Percentiles rank a stretch among this genome's conserved stretches.
Conservation (phyloP, 2,888 invertebrate species). For the Craniophora ligustri region DNA sequence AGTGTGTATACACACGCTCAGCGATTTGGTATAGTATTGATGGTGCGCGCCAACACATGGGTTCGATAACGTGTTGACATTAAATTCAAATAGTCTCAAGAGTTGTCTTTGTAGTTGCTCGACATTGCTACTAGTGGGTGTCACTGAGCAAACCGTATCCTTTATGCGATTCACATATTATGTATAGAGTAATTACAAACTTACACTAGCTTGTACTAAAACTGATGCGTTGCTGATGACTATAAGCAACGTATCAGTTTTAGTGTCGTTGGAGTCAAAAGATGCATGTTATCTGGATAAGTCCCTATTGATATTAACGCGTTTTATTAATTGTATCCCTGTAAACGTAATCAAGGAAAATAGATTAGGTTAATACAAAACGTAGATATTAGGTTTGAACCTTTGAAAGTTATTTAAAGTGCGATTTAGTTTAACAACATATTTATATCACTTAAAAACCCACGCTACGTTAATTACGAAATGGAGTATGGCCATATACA, state of each 20-base stretch:
- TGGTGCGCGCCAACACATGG: constrained; percentile 10
- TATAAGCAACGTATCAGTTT: background rate
- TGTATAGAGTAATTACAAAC: background rate
- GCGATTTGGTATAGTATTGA: constrained; percentile 29
- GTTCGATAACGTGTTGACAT: constrained; percentile 28
- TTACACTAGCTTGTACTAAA: too few relatives aligned
- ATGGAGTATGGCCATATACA: constrained; percentile 10
- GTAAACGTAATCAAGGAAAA: background rate
- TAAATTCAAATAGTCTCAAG: constrained; percentile 25
- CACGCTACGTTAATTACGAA: constrained; percentile 16
- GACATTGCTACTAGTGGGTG: background rate
- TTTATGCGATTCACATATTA: background rate
- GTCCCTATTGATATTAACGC: too few relatives aligned
- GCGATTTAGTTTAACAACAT: constrained; percentile 10
- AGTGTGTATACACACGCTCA: constrained; percentile 42
- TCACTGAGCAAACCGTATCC: background rate
- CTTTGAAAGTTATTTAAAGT: constrained; percentile 7
- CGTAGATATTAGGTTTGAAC: background rate
- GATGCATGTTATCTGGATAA: background rate
- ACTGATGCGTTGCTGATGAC: too few relatives aligned
- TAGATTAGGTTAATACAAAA: background rate
- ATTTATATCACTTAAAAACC: constrained; percentile 8
- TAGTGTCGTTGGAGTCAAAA: background rate
- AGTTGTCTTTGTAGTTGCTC: background rate
- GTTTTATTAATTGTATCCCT: too few relatives aligned